A percentile compares a stretch with the other conserved stretches of the same genome.
Conservation (phyloP, 2,888 invertebrate species). For the Camponotus fellah region DNA sequence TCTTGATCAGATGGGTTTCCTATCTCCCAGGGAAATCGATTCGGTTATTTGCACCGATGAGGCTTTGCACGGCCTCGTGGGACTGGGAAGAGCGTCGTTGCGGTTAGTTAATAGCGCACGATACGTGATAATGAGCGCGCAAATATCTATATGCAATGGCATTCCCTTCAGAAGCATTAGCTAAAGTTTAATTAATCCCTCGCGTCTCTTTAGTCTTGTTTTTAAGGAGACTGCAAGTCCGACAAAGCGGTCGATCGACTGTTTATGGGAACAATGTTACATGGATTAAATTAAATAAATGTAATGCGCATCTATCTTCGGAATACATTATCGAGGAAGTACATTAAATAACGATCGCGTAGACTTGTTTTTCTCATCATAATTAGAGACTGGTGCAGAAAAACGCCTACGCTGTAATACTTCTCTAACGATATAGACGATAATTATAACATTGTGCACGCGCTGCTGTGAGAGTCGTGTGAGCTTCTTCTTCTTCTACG, state of each 20-base stretch:
- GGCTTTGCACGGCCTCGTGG: constrained; percentile 6
- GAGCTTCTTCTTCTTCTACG: constrained; percentile 23
- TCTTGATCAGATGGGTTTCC: neutral
- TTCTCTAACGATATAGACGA: constrained; percentile 70
- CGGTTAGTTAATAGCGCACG: constrained; percentile 20
- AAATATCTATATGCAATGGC: neutral
- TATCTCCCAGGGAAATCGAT: constrained; percentile 22
- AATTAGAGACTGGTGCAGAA: constrained; percentile 11
- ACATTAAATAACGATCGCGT: neutral
- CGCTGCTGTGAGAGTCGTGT: constrained; percentile 21
- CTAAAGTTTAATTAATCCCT: constrained; percentile 7
- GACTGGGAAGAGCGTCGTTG: neutral
- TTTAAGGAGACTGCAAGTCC: neutral
- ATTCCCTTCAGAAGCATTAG: neutral
- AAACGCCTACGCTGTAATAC: constrained; percentile 56
- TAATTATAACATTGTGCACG: constrained; percentile 67
- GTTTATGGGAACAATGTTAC: neutral
- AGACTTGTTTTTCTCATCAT: neutral
- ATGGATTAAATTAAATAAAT: constrained; percentile 10
- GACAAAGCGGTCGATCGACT: neutral
- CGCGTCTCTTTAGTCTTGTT: neutral
- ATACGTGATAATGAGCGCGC: constrained; percentile 25
- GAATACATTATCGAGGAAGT: neutral
- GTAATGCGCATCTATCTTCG: neutral
- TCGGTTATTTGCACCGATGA: constrained; percentile 37